Percentiles rank a stretch among this genome's conserved stretches.
These are phyloP conservation scores for Andrena bicolor DNA, from an alignment of 2,888 invertebrate species.

Conservation along the genomic window DNA sequence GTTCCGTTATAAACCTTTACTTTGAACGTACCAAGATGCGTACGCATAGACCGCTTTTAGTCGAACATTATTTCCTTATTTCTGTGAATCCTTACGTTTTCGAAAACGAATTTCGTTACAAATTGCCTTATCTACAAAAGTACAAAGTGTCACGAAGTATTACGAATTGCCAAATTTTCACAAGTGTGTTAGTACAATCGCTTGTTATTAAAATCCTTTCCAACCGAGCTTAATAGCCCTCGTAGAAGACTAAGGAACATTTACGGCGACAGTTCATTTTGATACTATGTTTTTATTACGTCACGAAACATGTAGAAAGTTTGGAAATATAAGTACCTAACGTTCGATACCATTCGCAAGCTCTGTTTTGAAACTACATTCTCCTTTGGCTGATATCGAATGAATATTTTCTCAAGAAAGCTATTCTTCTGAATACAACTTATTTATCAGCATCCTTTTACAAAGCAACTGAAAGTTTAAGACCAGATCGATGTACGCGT, in stretches of 20 bases:
- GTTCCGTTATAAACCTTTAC: slow-evolving; percentile 12
- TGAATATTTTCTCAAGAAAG: not conserved
- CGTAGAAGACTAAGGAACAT: not conserved
- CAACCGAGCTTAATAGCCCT: slow-evolving; percentile 18
- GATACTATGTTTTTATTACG: slow-evolving; percentile 30
- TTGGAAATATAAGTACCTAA: slow-evolving; percentile 3
- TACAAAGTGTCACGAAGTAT: slow-evolving; percentile 66
- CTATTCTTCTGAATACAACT: not conserved
- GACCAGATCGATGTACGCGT: slow-evolving; percentile 8
- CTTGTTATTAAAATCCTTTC: slow-evolving; percentile 60
- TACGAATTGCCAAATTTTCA: slow-evolving; percentile 67
- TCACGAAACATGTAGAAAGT: not conserved
- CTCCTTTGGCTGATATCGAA: slow-evolving; percentile 1
- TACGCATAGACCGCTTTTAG: slow-evolving; percentile 21
- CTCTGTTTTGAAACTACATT: slow-evolving; percentile 8
- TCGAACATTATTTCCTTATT: slow-evolving; percentile 8
- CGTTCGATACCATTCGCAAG: not conserved
- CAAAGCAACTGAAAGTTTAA: slow-evolving; percentile 18
- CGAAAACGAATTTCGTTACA: slow-evolving; percentile 20
- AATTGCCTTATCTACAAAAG: slow-evolving; percentile 61
- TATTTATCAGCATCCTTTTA: slow-evolving; percentile 28
- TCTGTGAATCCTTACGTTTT: not conserved
- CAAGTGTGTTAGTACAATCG: slow-evolving; percentile 38
- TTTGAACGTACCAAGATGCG: slow-evolving; percentile 7
- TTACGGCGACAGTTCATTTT: slow-evolving; percentile 32